Conservation (phyloP, 2,113 vertebrate species). For the Diphyllodes magnificus region DNA sequence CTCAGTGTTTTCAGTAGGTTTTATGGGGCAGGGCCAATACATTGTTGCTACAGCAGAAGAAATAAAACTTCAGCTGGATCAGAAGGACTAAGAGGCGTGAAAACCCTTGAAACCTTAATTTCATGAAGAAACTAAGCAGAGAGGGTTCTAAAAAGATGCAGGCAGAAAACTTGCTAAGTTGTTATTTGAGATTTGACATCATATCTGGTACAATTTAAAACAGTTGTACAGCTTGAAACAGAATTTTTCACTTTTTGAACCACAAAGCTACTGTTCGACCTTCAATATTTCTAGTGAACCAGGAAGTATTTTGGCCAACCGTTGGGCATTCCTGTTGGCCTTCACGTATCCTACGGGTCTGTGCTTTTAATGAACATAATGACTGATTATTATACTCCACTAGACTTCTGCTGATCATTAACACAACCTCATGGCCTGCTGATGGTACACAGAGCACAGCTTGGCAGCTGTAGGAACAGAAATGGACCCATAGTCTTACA, state of each 20-base stretch:
- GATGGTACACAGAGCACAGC: not conserved
- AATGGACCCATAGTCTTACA: not conserved
- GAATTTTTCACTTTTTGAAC: not conserved
- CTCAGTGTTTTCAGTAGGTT: not conserved
- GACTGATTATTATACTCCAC: not conserved
- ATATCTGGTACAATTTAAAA: not conserved
- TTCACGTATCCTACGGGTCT: not conserved
- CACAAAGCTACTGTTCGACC: not conserved
- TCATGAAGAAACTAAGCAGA: not conserved
- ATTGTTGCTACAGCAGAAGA: not conserved
- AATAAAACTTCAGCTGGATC: not conserved
- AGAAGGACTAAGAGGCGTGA: not conserved
- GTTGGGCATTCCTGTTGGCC: not conserved
- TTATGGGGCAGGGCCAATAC: not conserved
- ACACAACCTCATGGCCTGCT: not conserved
- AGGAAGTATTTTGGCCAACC: not conserved
- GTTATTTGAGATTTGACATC: not conserved
- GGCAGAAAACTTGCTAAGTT: not conserved
- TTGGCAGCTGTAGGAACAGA: not conserved
- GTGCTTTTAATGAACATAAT: not conserved
- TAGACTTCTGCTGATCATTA: not conserved
- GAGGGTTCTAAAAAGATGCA: not conserved
- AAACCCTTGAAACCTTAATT: not conserved
- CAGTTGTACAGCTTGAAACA: not conserved
- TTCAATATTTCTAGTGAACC: not conserved